Base-by-base conservation (phyloP, 1,140 invertebrate genomes). In the Dryas iulia region DNA sequence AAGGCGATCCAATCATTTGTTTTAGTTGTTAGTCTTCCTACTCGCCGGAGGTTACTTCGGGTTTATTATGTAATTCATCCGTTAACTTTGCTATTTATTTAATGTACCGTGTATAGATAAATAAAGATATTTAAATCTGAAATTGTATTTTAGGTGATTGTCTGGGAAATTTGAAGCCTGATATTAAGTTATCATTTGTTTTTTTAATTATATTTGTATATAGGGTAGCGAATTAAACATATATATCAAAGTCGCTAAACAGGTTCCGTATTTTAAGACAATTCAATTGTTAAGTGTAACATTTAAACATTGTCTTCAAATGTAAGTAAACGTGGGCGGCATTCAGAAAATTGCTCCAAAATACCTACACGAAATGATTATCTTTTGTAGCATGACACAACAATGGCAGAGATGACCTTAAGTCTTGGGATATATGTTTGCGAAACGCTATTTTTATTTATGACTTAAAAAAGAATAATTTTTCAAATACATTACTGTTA, bases 351-450 rank as follows among this genome's bases (percentile, higher is more conserved):
- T 84, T 81, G 79, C 80, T 84, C 84, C 76, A 80, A 83, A 86
- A 86, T 81, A 80, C 65, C 74, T 66, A 71, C 78, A 86, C 77
- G 78, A 82, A 84, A 80, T 80, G 76, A 83, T 87, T 83, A 85
- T 87, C 78, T 86, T 81, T 81, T 87, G 80, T 79, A 76, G 73
- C 77, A 71, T 77, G 83, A 82, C 76, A 79, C 76, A 81, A 87
- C 83, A 87, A 87, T 84, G 79, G 80, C 70, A 28, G 75, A 78
- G 77, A 82, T 83, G 83, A 83, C 85, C 85, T 87, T 84, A 84
- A 47, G 69, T 68, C 65, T 77, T 7, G 39, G 39, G 18, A 21
- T 21, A 47, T 47, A 10, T 69, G 63, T 59, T 67, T 74, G 73
- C 58, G 64, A 59, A 61, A 72, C 63, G 72, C 66, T 77, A 71